Conservation (phyloP, 2,113 vertebrate species). For the Mirza zaza region DNA sequence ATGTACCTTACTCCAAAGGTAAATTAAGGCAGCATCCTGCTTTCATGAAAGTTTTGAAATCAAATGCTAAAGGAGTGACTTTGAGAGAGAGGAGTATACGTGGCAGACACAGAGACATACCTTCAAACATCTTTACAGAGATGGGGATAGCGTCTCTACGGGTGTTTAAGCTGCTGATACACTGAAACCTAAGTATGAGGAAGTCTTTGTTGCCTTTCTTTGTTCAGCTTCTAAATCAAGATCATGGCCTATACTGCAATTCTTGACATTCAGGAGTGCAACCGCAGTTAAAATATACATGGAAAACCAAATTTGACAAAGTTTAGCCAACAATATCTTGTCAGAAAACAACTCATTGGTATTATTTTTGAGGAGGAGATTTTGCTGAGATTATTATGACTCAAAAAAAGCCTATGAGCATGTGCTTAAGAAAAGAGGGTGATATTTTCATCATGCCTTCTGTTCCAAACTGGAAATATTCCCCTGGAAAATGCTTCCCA, state of each 20-base stretch:
- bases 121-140: not conserved
- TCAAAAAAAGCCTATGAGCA: not conserved
- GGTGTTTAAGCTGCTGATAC: not conserved
- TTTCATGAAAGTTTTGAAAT: constrained; percentile 35
- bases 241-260: not conserved
- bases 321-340: constrained; percentile 41
- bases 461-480: constrained; percentile 63
- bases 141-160: not conserved
- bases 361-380: constrained; percentile 58
- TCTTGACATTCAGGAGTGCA: constrained; percentile 14
- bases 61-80: not conserved
- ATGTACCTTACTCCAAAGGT: not conserved
- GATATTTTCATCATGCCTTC: constrained; percentile 63
- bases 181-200: not conserved
- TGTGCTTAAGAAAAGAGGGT: not conserved
- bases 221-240: not conserved
- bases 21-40: not conserved
- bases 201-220: not conserved
- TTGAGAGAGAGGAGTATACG: not conserved
- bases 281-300: not conserved
- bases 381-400: constrained; percentile 58
- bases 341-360: constrained; percentile 30
- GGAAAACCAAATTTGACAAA: not conserved
- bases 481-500: constrained; percentile 35
- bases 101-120: not conserved